Base-by-base conservation (phyloP, 2,113 vertebrate genomes). In the Cercopithecus mona region DNA sequence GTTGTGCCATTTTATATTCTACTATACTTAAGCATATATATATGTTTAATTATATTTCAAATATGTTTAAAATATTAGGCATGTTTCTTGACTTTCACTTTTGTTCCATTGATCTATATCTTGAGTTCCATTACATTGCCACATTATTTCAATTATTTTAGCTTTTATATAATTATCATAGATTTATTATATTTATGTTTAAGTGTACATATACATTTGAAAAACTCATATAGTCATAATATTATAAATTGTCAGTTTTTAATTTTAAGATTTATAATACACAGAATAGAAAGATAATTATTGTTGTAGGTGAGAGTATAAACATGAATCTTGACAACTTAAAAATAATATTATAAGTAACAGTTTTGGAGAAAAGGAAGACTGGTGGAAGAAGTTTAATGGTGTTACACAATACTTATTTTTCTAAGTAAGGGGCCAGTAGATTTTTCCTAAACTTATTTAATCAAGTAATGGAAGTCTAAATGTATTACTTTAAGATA, bases 271-370 rank as follows among this genome's bases (percentile, higher is more conserved):
- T 72, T 93, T 96, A 79, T 6, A 76, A 70, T 94, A 78, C 90
- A 66, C 5, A 70, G 52, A 61, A 35, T 6, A 73, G 32, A 5
- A 59, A 52, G 43, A n/a, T 4, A 64, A 59, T 25, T 84, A 79
- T 81, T 83, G 6, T 59, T 85, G 68, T 22, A 91, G 30, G 80
- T 75, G 12, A 59, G 5, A 79, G 76, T 76, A 75, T 83, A 83
- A 94, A 43, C 18, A 68, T 87, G 35, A 89, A 95, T 68, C n/a
- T 79, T 90, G 59, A 90, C 40, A 97, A 97, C 13, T 83, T 66
- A 75, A 92, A 94, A 61, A 72, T 93, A 93, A 16, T 82, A 91
- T 30, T 93, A 38, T 61, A 73, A 87, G 16, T 79, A 38, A 64
- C 3, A 75, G 5, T 52, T 75, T 43, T 52, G 43, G 18, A 92